Evolutionary conservation across 2,888 invertebrate genomes (phyloP), one percentile per base, ranked within the genome.

Genomic region (Dryocosmus kuriphilus): DNA sequence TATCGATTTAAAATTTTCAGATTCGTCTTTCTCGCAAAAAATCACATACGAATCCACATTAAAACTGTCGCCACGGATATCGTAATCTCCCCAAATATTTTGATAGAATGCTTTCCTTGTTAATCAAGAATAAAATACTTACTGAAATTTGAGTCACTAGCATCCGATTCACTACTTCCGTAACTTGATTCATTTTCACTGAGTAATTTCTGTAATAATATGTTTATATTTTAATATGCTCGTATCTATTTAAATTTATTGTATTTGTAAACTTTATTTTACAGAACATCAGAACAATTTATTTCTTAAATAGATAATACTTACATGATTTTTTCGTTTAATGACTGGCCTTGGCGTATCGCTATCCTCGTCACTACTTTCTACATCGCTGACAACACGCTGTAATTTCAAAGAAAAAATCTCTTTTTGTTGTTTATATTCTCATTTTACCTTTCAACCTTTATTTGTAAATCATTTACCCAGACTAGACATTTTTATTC

Each of bases 341-440:
- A 81, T 81, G 62, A 85, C 84, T 73, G 88, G 85, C 77, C 77
- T 79, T 76, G 84, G 85, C 77, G 88, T 76, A 77, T 88, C 88
- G 74, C 86, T 85, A 32, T 88, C 89, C 0, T 88, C 87, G 19
- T 89, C 89, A 41, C 86, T 90, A 80, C 91, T 92, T 16, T 90
- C 90, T 32, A 92, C 92, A 63, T 93, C 93, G 84, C 93, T 94
- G 81, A 93, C 92, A 80, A 94, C 90, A 87, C 93, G 93, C 94
- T 94, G 90, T 82, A 55, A 77, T 30, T 74, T 71, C 8, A 75
- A 24, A 38, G 32, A 76, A 78, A 51, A 32, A 27, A 41, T 71
- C 41, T 62, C 11, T 55, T 57, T 16, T 55, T 27, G 8, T 16
- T 22, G 24, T 19, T 57, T 32, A 19, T 30, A 60, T 41, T 67